phyloP scores from a whole-genome alignment of 1,140 invertebrate species.

The Pectinophora gossypiella region DNA sequence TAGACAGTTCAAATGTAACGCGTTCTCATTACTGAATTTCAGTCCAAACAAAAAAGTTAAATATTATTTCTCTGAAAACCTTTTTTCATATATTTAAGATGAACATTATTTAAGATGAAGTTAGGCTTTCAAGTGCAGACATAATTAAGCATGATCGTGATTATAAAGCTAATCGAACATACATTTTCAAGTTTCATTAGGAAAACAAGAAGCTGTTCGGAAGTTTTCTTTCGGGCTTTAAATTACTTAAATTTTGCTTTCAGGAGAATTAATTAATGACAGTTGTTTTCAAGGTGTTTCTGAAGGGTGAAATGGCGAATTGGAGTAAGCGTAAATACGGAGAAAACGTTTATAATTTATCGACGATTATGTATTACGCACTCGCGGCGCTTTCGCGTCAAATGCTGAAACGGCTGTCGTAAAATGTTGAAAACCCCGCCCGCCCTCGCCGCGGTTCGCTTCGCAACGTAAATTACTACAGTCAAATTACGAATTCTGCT shows the following conservation, averaged over 20 bases:
- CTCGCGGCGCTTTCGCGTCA: conserved; percentile 15
- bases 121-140: too few species aligned
- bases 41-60: too few species aligned
- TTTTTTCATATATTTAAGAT: too few species aligned
- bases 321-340: conserved; percentile 8
- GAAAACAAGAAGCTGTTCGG: too few species aligned
- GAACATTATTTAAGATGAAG: too few species aligned
- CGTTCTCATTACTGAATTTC: too few species aligned
- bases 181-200: too few species aligned
- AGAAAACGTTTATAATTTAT: conserved; percentile 29
- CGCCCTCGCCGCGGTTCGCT: conserved; percentile 7
- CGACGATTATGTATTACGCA: conserved; percentile 23
- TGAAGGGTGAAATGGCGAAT: conserved; percentile 10
- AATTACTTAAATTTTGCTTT: not conserved
- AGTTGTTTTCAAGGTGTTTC: conserved; percentile 19
- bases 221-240: not conserved
- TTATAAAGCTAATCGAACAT: too few species aligned
- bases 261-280: conserved; percentile 17
- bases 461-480: conserved; percentile 15
- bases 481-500: conserved; percentile 10
- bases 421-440: conserved; percentile 22
- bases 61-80: too few species aligned
- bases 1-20: too few species aligned
- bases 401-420: conserved; percentile 20
- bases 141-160: too few species aligned